Evolutionary conservation across 2,113 vertebrate genomes (phyloP), one percentile per base, ranked within the genome.

Genomic region (Aegithalos caudatus): DNA sequence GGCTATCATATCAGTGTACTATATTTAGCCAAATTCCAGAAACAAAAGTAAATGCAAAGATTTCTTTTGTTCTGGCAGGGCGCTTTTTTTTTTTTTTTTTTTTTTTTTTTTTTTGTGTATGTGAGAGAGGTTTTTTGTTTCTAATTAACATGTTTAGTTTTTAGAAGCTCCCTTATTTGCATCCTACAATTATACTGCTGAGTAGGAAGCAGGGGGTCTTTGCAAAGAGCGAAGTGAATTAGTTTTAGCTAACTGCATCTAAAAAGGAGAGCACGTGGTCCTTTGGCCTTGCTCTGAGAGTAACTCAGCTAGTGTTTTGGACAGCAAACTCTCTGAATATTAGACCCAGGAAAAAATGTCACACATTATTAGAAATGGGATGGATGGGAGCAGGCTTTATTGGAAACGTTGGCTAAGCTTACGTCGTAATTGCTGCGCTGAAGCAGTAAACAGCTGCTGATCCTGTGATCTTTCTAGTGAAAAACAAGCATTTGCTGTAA

Each of bases 371-470:
- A 94, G 88, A 95, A 97, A 92, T 56, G 56, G 35, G 91, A 93
- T 81, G 70, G 89, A 93, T 78, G 50, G 70, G 56, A 95, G 61
- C 88, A 91, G 72, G 60, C 85, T 93, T 97, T 95, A 91, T 92
- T 96, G 96, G 94, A 95, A 97, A 92, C 70, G 48, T 45, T 97
- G 94, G 84, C 89, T 94, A 90, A 92, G 71, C 66, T 83, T 89
- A 38, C 22, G 0, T 80, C 2, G 15, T 90, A 95, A 94, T 94
- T 90, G 65, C 72, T 92, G 50, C 66, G 50, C 80, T 94, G 91
- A 86, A 94, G 88, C 86, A 93, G 92, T 90, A 96, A 97, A 95
- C 94, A 97, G 91, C 96, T 97, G 96, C 92, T 92, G 89, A 91
- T 94, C 61, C 87, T 96, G 72, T 96, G 96, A 91, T 94, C 88